Evolutionary conservation across 2,113 vertebrate genomes (phyloP).

Genomic region (Seriola rivoliana): DNA sequence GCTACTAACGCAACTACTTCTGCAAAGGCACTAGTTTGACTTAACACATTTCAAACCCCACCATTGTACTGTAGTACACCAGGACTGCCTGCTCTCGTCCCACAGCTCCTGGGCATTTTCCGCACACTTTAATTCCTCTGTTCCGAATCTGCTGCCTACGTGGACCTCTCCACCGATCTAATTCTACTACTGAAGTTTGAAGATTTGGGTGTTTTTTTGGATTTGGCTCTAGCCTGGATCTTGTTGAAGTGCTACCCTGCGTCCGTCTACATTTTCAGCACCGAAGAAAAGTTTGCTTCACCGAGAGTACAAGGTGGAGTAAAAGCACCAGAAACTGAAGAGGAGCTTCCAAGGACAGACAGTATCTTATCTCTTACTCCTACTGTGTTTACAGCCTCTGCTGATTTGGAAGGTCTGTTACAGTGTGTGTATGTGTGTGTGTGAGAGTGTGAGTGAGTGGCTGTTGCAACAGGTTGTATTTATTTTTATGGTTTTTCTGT

Average conservation of each 20-base stretch:
- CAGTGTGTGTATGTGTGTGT: constrained; percentile 6
- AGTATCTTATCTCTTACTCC: constrained; percentile 40
- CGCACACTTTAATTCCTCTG: constrained; percentile 63
- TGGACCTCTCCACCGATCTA: constrained; percentile 54
- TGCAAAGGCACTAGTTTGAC: constrained; percentile 57
- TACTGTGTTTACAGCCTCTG: constrained; percentile 68
- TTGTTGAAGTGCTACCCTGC: constrained; percentile 45
- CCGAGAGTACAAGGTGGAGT: constrained; percentile 9
- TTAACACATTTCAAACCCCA: constrained; percentile 46
- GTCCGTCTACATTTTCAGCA: constrained; percentile 32
- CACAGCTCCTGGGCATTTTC: constrained; percentile 58
- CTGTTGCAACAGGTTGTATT: constrained; percentile 40
- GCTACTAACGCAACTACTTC: constrained; percentile 64
- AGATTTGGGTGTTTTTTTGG: constrained; percentile 25
- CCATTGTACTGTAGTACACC: constrained; percentile 72
- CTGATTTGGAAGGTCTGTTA: constrained; percentile 70
- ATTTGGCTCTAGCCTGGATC: constrained; percentile 50
- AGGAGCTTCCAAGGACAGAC: constrained; percentile 44
- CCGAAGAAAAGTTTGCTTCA: constrained; percentile 45
- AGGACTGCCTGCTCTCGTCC: constrained; percentile 70
- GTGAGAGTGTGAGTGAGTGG: constrained; percentile 21
- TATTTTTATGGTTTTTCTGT: constrained; percentile 44
- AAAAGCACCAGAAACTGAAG: constrained; percentile 45
- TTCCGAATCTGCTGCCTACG: constrained; percentile 60
- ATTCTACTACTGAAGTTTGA: constrained; percentile 68